Conservation (phyloP, 2,113 vertebrate genomes). For the Parotia lawesii region DNA sequence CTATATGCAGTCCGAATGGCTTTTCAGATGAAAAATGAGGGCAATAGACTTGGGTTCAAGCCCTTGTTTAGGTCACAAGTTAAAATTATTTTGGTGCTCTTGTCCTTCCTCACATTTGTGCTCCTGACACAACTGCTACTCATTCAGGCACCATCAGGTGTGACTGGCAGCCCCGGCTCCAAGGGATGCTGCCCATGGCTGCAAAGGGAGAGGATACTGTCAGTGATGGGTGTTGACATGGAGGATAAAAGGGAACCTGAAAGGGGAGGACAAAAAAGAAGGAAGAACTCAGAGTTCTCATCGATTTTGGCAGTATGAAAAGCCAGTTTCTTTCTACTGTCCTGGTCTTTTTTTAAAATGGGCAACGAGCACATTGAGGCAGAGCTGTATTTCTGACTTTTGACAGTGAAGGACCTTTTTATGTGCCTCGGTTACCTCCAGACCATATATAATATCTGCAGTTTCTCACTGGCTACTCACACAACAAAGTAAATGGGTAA, state of each 20-base stretch:
- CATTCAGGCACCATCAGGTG: neutral
- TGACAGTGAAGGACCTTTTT: neutral
- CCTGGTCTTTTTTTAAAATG: accelerated
- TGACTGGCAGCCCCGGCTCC: neutral
- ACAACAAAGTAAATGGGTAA: neutral
- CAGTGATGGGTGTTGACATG: neutral
- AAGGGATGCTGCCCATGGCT: neutral
- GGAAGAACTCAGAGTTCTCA: neutral
- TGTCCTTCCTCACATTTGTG: neutral
- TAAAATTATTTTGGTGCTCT: conserved; percentile 19
- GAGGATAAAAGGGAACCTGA: neutral
- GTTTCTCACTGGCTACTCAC: neutral
- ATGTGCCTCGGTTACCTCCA: neutral
- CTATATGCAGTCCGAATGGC: conserved; percentile 16
- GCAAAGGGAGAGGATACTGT: neutral
- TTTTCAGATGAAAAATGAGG: conserved; percentile 57
- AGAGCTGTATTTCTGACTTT: neutral
- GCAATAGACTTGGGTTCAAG: conserved; percentile 22
- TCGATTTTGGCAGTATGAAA: neutral
- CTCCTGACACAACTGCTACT: neutral
- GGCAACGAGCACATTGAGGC: neutral
- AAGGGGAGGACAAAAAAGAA: neutral
- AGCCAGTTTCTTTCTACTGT: neutral
- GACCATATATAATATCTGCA: neutral
- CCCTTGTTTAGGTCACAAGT: conserved; percentile 32